phyloP scores from a whole-genome alignment of 92 coral and sea anemone species.

The Epizoanthus illoricatus region DNA sequence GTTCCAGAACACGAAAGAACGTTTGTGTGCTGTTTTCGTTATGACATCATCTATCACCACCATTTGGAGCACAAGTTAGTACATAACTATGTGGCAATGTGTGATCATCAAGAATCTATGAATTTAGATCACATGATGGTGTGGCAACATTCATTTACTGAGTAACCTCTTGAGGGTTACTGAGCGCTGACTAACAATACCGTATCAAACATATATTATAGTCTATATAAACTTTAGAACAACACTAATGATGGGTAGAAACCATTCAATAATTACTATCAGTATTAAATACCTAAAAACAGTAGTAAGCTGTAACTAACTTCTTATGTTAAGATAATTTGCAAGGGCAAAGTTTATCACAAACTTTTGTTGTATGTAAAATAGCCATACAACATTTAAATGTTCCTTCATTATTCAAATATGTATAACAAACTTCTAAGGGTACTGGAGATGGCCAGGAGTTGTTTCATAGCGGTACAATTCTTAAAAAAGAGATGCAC shows the following conservation, averaged over 20 bases:
- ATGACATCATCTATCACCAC: too few relatives aligned
- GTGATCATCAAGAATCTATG: too few relatives aligned
- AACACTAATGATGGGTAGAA: neutral
- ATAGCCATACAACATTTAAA: constrained; percentile 6
- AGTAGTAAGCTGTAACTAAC: neutral
- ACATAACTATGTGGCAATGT: too few relatives aligned
- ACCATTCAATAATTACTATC: neutral
- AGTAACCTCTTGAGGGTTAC: too few relatives aligned
- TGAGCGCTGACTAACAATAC: constrained; percentile 11
- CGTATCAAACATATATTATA: constrained; percentile 8
- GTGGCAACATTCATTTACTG: too few relatives aligned
- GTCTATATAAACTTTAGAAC: neutral
- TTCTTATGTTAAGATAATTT: neutral
- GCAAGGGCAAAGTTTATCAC: constrained; percentile 3
- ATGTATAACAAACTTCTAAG: neutral
- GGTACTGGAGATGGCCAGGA: neutral
- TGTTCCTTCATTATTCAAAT: too few relatives aligned
- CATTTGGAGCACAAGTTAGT: too few relatives aligned
- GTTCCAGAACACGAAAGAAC: too few relatives aligned
- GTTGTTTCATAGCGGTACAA: constrained; percentile 7
- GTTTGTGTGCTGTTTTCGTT: too few relatives aligned
- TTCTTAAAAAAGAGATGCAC: neutral
- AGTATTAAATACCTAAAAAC: constrained; percentile 2
- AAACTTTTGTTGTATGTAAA: neutral
- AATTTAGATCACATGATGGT: too few relatives aligned